Base-by-base conservation (phyloP, 1,140 invertebrate species). In the Amphibalanus amphitrite region DNA sequence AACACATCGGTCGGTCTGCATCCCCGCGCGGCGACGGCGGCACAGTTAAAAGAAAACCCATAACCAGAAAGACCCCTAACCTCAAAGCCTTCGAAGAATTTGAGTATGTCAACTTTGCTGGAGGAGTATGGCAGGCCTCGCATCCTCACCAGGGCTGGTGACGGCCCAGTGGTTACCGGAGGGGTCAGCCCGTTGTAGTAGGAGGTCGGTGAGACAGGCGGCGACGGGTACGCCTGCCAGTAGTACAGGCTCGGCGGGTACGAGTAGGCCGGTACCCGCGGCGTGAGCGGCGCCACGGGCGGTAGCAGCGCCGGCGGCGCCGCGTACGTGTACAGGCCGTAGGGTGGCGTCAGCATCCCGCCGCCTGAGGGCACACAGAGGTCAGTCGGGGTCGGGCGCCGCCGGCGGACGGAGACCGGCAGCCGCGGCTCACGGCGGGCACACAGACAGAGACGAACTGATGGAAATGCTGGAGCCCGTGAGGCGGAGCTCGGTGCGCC, bases 161-260 rank as follows among this genome's bases (percentile, higher is more conserved):
- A 10, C 23, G 65, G 23, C 26, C 65, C n/a, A n/a, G 65, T 67
- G n/a, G 65, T 28, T 8, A 28, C 65, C n/a, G 73, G 38, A 13
- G 73, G 79, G 75, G 71, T 81, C 77, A 85, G 82, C 77, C 82
- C 83, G 73, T 84, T 84, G 78, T 88, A 91, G 80, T 91, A 91
- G 75, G 88, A 88, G 0, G 89, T 92, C 10, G 92, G 91, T 40
- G 91, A 93, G 0, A 94, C 90, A 0, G 92, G 92, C 47, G 92
- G 91, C 75, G 90, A 93, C 17, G 92, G 91, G 82, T 95, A 95
- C 0, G 89, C 88, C 28, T 67, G 65, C 91, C 91, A 94, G 81
- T 90, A 92, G 74, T 90, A 86, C 10, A 89, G 84, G 28, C n/a
- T 67, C 17, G 86, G 86, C 26, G 74, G 77, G 68, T 75, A 77